Base-by-base conservation (phyloP, 2,113 vertebrate genomes). In the Toxotes jaculatrix region DNA sequence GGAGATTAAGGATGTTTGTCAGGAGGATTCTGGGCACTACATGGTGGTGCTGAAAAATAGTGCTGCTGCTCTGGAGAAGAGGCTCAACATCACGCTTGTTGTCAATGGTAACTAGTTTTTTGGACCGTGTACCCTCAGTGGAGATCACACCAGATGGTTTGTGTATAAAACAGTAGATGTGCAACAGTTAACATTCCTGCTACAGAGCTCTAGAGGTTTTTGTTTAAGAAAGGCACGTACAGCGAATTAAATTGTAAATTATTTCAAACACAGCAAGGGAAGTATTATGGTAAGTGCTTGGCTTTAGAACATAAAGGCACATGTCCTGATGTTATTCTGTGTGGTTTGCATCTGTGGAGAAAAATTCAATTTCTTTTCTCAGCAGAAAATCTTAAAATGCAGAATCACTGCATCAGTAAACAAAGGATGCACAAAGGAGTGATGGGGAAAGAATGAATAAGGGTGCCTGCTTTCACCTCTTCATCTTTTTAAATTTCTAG, bases 1-100 rank as follows among this genome's bases (percentile, higher is more conserved):
- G 93, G 96, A 97, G 95, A 97, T 99, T 93, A 97, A 95, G 81
- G 97, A 99, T 63, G 96, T 98, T 74, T 94, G 93, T 0, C 96
- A 95, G 88, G 96, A 96, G 92, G 97, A 97, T 0, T 94, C 95
- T 0, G 98, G 98, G 61, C 88, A 90, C 1, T 99, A 99, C 91
- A 96, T 94, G 0, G 90, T 98, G 49, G 90, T 95, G 77, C 91
- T 98, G 81, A 95, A 88, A 91, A 99, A 99, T 92, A 91, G 83
- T 0, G 95, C 92, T 3, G 96, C 96, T 0, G 86, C 81, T 32
- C 94, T 99, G 86, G 94, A 96, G 88, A 93, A 86, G 82, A 95
- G 71, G 81, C 96, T 99, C 87, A 97, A 94, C 92, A 94, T 99
- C 88, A 95, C 94, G 45, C 93, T 99, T 68, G 89, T 97, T 0